Percentiles rank a stretch among this genome's conserved stretches.
Conservation (phyloP, 2,797 vertebrate genomes). For the Acanthiza pusilla region DNA sequence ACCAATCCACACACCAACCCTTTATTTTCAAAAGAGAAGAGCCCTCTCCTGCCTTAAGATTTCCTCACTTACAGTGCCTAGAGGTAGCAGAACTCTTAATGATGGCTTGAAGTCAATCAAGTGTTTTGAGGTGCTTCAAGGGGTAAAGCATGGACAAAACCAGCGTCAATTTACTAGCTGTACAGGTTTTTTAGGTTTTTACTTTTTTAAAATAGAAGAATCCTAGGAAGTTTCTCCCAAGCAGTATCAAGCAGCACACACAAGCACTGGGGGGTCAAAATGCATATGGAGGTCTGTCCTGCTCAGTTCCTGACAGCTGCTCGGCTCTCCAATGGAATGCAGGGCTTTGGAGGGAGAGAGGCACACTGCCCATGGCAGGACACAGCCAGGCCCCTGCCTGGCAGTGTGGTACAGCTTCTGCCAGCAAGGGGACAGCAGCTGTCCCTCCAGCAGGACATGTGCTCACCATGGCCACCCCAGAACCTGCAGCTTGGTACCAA, state of each 20-base stretch:
- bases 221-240: not conserved
- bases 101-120: not conserved
- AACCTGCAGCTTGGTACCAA: too few species aligned
- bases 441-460: not conserved
- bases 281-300: rapidly evolving
- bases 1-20: not conserved
- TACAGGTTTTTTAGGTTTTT: not conserved
- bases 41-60: not conserved
- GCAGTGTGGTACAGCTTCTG: not conserved
- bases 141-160: not conserved
- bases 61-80: not conserved
- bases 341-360: not conserved
- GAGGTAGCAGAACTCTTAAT: not conserved
- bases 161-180: not conserved
- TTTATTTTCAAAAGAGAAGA: not conserved
- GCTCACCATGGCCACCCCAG: rapidly evolving
- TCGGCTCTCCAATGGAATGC: rapidly evolving
- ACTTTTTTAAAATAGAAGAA: not conserved
- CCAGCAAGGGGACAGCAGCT: not conserved
- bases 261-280: not conserved
- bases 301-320: not conserved
- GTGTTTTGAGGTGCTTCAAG: not conserved
- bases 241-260: not conserved
- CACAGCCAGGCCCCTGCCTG: not conserved
- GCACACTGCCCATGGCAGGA: rapidly evolving